A percentile compares a stretch with the other conserved stretches of the same genome.
phyloP scores from a whole-genome alignment of 2,113 vertebrate genomes.

The Ictalurus punctatus region DNA sequence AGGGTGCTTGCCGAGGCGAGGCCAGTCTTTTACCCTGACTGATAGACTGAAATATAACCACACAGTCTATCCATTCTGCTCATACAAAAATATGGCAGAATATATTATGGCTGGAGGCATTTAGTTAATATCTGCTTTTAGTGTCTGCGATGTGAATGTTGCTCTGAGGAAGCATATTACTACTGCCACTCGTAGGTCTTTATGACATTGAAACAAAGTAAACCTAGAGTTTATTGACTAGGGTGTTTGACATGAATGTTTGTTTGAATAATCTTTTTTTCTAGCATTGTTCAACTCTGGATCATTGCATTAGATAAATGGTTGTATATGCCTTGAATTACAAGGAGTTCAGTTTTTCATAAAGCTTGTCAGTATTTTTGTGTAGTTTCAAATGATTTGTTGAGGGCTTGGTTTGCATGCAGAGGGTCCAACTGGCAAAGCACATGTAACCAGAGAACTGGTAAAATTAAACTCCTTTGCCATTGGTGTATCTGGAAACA shows the following conservation, averaged over 20 bases:
- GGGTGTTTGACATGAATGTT: constrained; percentile 33
- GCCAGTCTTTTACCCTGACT: constrained; percentile 59
- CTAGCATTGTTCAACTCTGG: constrained; percentile 16
- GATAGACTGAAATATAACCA: constrained; percentile 69
- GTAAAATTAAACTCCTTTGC: not conserved
- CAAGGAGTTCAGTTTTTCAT: constrained; percentile 28
- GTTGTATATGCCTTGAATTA: constrained; percentile 19
- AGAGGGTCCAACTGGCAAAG: constrained; percentile 16
- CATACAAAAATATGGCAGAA: constrained; percentile 50
- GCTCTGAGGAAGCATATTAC: constrained; percentile 32
- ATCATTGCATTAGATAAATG: constrained; percentile 36
- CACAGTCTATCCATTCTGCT: constrained; percentile 44
- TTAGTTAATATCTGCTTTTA: constrained; percentile 51
- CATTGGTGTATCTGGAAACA: constrained; percentile 12
- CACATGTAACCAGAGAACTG: constrained; percentile 26
- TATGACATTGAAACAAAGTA: constrained; percentile 40
- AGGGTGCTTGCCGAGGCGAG: constrained; percentile 64
- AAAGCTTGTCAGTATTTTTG: constrained; percentile 3
- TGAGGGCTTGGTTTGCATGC: constrained; percentile 7
- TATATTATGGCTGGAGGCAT: constrained; percentile 48
- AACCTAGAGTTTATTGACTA: constrained; percentile 32
- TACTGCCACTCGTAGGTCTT: constrained; percentile 19
- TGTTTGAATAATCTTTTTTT: constrained; percentile 24
- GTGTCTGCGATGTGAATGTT: constrained; percentile 46
- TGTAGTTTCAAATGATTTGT: constrained; percentile 36